Evolutionary conservation across 2,797 vertebrate genomes (phyloP).

Genomic region (Botia kubotai): DNA sequence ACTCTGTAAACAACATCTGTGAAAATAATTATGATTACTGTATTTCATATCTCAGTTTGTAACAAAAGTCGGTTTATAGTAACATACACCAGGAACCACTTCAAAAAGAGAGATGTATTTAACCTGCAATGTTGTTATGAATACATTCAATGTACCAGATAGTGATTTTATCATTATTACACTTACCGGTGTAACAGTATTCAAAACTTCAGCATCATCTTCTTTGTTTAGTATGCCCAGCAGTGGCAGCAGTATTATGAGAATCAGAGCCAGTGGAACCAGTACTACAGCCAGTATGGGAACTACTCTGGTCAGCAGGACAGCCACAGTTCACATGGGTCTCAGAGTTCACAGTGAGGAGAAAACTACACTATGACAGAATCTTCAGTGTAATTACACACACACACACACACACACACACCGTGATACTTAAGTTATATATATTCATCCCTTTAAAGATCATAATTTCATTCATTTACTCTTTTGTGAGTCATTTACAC

Average conservation of each 20-base stretch:
- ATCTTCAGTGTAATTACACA: not conserved
- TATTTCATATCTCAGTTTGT: too few species aligned
- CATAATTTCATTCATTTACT: not conserved
- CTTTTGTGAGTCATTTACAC: not conserved
- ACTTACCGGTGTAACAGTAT: too few species aligned
- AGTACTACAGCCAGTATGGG: conserved; percentile 90
- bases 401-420: not conserved
- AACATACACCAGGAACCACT: too few species aligned
- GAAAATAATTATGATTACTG: too few species aligned
- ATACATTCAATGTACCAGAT: too few species aligned
- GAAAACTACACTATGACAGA: not conserved
- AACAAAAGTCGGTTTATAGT: too few species aligned
- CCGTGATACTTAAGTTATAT: too few species aligned
- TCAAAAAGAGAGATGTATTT: too few species aligned
- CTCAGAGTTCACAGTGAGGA: conserved; percentile 19
- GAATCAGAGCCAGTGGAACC: conserved; percentile 86
- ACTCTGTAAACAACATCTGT: not conserved
- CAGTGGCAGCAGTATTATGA: conserved; percentile 97
- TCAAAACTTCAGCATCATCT: not conserved
- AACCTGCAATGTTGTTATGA: too few species aligned
- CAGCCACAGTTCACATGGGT: too few species aligned
- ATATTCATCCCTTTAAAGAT: not conserved
- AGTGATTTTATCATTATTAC: too few species aligned
- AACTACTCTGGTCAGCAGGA: conserved; percentile 73
- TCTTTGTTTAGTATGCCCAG: conserved; percentile 82